Evolutionary conservation across 2,113 vertebrate genomes (phyloP), one percentile per base, ranked within the genome.

Genomic region (Ornithorhynchus anatinus): DNA sequence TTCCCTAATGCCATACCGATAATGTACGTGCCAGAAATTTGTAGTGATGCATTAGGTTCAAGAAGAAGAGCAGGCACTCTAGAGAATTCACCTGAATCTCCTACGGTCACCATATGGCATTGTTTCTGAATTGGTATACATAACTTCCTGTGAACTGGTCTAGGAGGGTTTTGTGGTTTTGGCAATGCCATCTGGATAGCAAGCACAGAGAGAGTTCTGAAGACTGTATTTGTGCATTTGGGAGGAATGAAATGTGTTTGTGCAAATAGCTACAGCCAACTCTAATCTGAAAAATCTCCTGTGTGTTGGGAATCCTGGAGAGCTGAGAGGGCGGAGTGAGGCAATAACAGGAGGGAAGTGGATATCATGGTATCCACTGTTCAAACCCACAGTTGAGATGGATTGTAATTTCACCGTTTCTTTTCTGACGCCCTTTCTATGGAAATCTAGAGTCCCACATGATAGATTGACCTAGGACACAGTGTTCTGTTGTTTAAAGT

Each of bases 101-200:
- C 25, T 58, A 44, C 50, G 29, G 43, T 66, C 72, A 82, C 44
- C 16, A 77, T 65, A 44, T 77, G 66, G 59, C 75, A 82, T 59
- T 77, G 47, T 75, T 52, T 74, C 60, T 67, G 75, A 78, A 27
- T 59, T 52, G 47, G 38, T 69, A 69, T 69, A 13, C 20, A 45
- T n/a, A 44, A 29, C 11, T 65, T 73, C 27, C 19, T 53, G 8
- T 27, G 50, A 27, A 5, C 14, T 36, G n/a, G 10, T 22, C 37
- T 37, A 10, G 14, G 29, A 48, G 15, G 17, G 50, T 66, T n/a
- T 43, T 62, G 15, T 77, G 54, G 20, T 25, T 56, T 40, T 32
- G 29, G 22, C 19, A n/a, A 44, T 43, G 38, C 48, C 67, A 77
- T 64, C 36, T 1, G 36, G 25, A 4, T 22, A 40, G 57, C 17